A percentile compares a stretch with the other conserved stretches of the same genome.
Conservation (phyloP, 37 sponge, comb jelly and placozoan species). For the Chondrosia reniformis region DNA sequence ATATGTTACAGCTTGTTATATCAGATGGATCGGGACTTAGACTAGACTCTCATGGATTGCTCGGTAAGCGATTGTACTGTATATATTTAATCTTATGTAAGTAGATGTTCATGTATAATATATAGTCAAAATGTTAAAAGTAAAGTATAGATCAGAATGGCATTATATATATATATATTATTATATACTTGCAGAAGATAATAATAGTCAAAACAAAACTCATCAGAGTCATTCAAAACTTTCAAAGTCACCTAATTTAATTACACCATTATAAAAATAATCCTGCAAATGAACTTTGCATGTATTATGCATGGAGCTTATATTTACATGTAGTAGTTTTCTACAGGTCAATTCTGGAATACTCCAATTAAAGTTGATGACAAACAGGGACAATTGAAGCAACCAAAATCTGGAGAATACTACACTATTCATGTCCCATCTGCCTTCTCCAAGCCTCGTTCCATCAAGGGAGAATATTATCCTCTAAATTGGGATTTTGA, state of each 20-base stretch:
- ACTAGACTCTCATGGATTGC: constrained; percentile 10
- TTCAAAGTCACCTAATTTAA: neutral
- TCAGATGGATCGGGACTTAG: neutral
- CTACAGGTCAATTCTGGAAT: constrained; percentile 28
- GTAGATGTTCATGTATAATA: neutral
- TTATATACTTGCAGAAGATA: neutral
- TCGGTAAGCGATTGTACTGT: neutral
- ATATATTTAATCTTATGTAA: neutral
- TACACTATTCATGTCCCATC: neutral
- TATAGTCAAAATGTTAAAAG: neutral
- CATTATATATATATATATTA: neutral
- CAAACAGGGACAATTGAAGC: neutral
- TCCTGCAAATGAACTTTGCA: neutral
- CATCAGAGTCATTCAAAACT: neutral
- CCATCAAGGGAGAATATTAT: neutral
- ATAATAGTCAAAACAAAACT: neutral
- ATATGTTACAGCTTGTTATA: constrained; percentile 13
- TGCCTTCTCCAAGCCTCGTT: neutral
- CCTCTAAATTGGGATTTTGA: constrained; percentile 16
- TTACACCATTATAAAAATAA: neutral
- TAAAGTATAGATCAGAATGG: neutral
- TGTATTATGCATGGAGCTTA: neutral
- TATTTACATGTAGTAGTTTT: neutral
- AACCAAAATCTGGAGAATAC: neutral
- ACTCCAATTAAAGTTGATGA: constrained; percentile 1